Conservation (phyloP, 2,797 vertebrate species). For the Acrossocheilus wenchowensis region DNA sequence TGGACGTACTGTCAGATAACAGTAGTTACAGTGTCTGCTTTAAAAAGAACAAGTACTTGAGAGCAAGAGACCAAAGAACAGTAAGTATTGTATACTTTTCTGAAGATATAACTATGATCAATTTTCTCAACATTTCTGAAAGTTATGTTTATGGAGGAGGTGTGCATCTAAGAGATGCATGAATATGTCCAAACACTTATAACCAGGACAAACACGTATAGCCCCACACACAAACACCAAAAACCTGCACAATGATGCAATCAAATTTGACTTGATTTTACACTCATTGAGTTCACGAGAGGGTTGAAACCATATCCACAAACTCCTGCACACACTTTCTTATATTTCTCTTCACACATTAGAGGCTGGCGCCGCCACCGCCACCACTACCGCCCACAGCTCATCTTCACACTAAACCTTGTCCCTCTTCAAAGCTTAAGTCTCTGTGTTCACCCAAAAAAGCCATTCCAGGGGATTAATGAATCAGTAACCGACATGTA, state of each 20-base stretch:
- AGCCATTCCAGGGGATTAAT: slow-evolving; percentile 78
- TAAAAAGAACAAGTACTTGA: neutral
- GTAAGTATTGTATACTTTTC: neutral
- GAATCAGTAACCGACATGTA: slow-evolving; percentile 69
- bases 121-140: neutral
- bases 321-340: slow-evolving; percentile 54
- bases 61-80: neutral
- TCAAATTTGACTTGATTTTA: slow-evolving; percentile 32
- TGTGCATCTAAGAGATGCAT: slow-evolving; percentile 5
- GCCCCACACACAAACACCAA: slow-evolving; percentile 5
- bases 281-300: slow-evolving; percentile 22
- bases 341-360: slow-evolving; percentile 74
- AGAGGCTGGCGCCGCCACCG: slow-evolving; percentile 56
- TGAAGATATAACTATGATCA: neutral
- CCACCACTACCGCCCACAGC: slow-evolving; percentile 68
- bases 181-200: slow-evolving; percentile 9
- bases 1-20: slow-evolving; percentile 48
- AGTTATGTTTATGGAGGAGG: neutral
- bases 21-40: neutral
- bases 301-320: slow-evolving; percentile 15
- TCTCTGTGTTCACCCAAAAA: slow-evolving; percentile 73
- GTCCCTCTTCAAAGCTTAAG: slow-evolving; percentile 81
- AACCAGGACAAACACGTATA: neutral
- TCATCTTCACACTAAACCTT: slow-evolving; percentile 79
- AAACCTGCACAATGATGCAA: slow-evolving; percentile 30